Conservation (phyloP, 2,888 invertebrate species). For the Callyntrura guangdongensis region DNA sequence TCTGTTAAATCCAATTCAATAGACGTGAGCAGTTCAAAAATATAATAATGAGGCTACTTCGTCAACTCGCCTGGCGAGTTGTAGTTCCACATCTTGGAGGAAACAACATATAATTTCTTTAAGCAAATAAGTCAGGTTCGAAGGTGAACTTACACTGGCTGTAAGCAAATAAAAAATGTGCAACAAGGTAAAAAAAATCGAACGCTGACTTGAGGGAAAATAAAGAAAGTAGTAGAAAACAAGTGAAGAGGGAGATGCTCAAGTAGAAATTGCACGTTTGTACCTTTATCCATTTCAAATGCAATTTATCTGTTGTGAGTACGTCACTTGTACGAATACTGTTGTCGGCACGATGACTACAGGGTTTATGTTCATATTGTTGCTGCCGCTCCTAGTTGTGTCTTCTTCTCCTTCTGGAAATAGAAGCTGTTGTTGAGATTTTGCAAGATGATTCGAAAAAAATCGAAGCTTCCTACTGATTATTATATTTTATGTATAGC, state of each 20-base stretch:
- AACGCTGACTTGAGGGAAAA: not conserved
- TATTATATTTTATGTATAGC: not conserved
- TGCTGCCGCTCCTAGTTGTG: not conserved
- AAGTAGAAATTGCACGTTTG: slow-evolving; percentile 20
- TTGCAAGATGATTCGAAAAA: slow-evolving; percentile 45
- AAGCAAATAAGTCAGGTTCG: not conserved
- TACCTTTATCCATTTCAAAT: slow-evolving; percentile 42
- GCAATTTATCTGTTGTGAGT: slow-evolving; percentile 9
- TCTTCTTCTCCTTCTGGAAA: not conserved
- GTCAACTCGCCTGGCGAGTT: not conserved
- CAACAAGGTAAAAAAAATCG: not conserved
- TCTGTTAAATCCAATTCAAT: slow-evolving; percentile 15
- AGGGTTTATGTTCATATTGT: not conserved
- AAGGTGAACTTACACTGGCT: not conserved
- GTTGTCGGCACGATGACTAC: not conserved
- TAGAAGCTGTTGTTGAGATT: slow-evolving; percentile 33
- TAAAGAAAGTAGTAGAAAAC: not conserved
- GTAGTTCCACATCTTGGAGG: not conserved
- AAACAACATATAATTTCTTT: not conserved
- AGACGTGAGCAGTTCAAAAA: slow-evolving; percentile 9
- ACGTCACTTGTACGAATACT: not conserved
- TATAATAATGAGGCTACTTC: slow-evolving; percentile 14
- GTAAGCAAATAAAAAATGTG: slow-evolving; percentile 7
- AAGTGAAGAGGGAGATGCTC: not conserved
- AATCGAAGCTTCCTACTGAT: not conserved